These are phyloP conservation scores for Catharus fuscescens DNA, from an alignment of 2,113 vertebrate genomes.

Conservation along the genomic window DNA sequence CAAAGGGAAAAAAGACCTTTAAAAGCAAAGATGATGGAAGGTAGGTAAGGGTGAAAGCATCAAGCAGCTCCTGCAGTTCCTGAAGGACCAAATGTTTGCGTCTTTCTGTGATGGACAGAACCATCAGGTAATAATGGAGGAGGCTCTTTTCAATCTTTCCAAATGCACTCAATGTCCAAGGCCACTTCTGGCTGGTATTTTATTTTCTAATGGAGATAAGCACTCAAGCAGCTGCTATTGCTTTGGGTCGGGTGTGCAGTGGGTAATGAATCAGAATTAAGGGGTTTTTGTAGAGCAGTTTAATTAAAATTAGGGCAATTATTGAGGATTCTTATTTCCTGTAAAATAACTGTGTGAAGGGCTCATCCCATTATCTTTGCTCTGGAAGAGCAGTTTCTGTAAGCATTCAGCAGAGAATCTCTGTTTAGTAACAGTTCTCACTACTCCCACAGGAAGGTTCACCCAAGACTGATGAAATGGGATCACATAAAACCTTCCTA, in stretches of 20 bases:
- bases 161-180: neutral
- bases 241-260: neutral
- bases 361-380: neutral
- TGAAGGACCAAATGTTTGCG: neutral
- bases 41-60: neutral
- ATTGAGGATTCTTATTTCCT: neutral
- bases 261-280: neutral
- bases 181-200: neutral
- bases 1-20: neutral
- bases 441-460: fast-evolving
- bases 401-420: neutral
- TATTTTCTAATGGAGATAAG: neutral
- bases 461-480: neutral
- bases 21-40: neutral
- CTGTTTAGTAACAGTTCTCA: neutral
- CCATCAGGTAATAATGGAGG: neutral
- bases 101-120: neutral
- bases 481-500: neutral
- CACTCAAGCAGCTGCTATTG: neutral
- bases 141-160: neutral
- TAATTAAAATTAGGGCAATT: neutral
- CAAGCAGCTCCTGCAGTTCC: neutral
- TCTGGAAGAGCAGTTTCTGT: neutral
- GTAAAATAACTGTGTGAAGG: neutral
- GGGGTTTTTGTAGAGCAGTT: neutral